Evolutionary conservation across 2,797 vertebrate species (phyloP), one percentile per base, ranked within the genome.

Genomic region (Bryconaethiops microstoma): DNA sequence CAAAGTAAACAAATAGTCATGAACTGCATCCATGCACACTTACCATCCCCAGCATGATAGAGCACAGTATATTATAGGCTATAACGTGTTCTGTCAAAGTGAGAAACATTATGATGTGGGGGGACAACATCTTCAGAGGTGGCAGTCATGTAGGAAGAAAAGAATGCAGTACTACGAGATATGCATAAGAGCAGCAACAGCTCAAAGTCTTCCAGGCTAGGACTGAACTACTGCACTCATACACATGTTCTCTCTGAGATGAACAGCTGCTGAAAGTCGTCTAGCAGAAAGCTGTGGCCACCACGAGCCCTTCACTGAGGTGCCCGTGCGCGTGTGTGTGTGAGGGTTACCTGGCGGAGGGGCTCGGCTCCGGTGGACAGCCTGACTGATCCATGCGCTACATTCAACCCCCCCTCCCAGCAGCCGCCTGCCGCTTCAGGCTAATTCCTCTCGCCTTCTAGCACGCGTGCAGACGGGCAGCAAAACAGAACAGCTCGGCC

Each of bases 401-500:
- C 79, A 84, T 83, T 57, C 74, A 89, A 89, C 84, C 88, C 89
- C 83, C 85, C 78, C 35, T 7, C n/a, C n/a, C 55, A 7, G 19
- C 55, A 7, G 4, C 54, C 84, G 82, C 80, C 83, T 83, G 85
- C 74, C 80, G 85, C 82, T 79, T 86, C 84, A 86, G 85, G 86
- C 85, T 83, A 86, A 86, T 88, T 82, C 77, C 63, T 78, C 82
- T 16, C 67, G 52, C 82, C 85, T 84, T 76, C 81, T 59, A 78
- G 79, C 80, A 85, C 83, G 80, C 72, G 87, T 73, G 80, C 76
- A 76, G 84, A 83, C 82, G 62, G 79, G 77, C 52, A 85, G 75
- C 42, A 73, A 78, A n/a, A 72, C 35, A 77, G 78, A 86, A 83
- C 83, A 71, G 76, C 76, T 80, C 83, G 89, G 89, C 89, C 88